A percentile compares a stretch with the other conserved stretches of the same genome.
These are phyloP conservation scores for Sinocyclocheilus anophthalmus DNA, from an alignment of 2,113 vertebrate species.

Conservation along the genomic window DNA sequence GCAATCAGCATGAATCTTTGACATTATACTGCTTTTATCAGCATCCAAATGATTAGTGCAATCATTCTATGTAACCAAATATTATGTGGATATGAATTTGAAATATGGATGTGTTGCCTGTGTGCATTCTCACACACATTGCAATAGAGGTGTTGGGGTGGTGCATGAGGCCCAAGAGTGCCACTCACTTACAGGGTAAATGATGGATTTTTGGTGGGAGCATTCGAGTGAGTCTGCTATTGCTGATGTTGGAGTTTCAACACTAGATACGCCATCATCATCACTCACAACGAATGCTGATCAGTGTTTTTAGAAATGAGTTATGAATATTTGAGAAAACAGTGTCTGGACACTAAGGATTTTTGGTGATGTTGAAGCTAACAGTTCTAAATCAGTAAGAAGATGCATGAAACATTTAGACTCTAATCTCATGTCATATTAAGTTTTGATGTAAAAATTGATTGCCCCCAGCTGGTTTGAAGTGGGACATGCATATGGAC, in stretches of 20 bases:
- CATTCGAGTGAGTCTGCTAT: slow-evolving; percentile 46
- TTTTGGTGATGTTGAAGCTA: slow-evolving; percentile 22
- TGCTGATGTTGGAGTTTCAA: slow-evolving; percentile 63
- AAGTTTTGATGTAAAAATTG: slow-evolving; percentile 19
- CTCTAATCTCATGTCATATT: background rate
- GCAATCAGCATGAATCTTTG: background rate
- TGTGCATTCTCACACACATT: background rate
- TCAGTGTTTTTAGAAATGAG: slow-evolving; percentile 63
- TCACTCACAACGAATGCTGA: slow-evolving; percentile 61
- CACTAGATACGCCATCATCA: slow-evolving; percentile 55
- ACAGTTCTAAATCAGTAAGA: background rate
- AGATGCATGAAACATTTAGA: background rate
- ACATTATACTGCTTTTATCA: background rate
- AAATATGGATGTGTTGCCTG: background rate
- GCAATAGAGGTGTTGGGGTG: background rate
- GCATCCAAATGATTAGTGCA: background rate
- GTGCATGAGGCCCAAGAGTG: slow-evolving; percentile 46
- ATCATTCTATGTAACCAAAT: background rate
- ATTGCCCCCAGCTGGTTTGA: slow-evolving; percentile 20
- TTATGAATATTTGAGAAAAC: slow-evolving; percentile 39
- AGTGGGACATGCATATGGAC: slow-evolving; percentile 31
- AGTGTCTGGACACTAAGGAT: slow-evolving; percentile 21
- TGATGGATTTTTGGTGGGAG: slow-evolving; percentile 61
- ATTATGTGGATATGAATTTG: background rate
- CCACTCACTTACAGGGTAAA: slow-evolving; percentile 46